phyloP scores from a whole-genome alignment of 2,888 invertebrate species.

The Heliconius sara region DNA sequence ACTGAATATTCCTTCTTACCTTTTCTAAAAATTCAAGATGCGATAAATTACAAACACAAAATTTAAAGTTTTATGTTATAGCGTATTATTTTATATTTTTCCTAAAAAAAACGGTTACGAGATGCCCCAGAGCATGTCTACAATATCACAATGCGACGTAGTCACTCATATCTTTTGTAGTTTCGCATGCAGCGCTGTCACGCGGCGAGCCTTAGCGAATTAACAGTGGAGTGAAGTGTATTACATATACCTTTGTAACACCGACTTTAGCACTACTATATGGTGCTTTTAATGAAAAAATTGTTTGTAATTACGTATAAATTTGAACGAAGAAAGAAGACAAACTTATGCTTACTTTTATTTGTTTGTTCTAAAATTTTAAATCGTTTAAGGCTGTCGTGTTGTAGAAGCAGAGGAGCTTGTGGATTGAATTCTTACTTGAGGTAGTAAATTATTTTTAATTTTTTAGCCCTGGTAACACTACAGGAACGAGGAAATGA shows the following conservation, averaged over 20 bases:
- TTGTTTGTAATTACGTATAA: too few species aligned
- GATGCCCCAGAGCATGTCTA: conserved; percentile 54
- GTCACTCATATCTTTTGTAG: conserved; percentile 75
- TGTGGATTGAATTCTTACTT: too few species aligned
- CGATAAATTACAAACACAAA: neutral
- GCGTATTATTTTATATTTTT: too few species aligned
- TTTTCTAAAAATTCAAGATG: neutral
- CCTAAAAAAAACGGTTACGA: neutral
- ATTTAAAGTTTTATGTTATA: neutral
- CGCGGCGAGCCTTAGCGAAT: conserved; percentile 74
- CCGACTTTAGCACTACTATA: conserved; percentile 1
- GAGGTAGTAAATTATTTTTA: too few species aligned
- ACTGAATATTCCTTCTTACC: neutral
- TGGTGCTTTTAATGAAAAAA: neutral
- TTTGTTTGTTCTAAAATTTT: too few species aligned
- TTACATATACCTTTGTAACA: conserved; percentile 56
- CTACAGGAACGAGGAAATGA: too few species aligned
- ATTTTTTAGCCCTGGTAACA: too few species aligned
- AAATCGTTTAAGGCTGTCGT: too few species aligned
- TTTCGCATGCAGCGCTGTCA: conserved; percentile 75
- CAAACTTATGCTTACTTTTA: too few species aligned
- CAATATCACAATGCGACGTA: conserved; percentile 48
- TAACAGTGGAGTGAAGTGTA: conserved; percentile 75
- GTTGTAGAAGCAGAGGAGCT: too few species aligned
- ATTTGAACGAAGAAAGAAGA: too few species aligned